Evolutionary conservation across 2,888 invertebrate species (phyloP), one percentile per base, ranked within the genome.

Genomic region (Danaus chrysippus): DNA sequence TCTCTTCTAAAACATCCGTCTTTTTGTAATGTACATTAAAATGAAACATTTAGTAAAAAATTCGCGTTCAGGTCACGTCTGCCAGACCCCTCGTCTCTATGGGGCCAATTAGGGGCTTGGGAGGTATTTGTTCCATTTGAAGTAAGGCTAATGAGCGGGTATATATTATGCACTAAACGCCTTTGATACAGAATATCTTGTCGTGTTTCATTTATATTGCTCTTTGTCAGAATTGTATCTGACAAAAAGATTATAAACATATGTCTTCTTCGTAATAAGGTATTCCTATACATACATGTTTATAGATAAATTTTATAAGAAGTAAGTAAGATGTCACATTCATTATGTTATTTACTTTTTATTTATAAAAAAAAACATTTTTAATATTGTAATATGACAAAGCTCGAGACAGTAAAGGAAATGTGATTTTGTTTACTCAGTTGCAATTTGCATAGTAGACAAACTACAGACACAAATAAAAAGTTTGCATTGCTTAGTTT

Each of bases 101-200:
- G 81, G 83, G 77, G 73, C 83, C 84, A 85, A 85, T 85, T 85
- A 84, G 76, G 72, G 69, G 61, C 60, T 61, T 44, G 60, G 52
- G 46, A 61, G 62, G 60, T 71, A 68, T 70, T 72, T 69, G 67
- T 68, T 68, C 68, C 66, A 64, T 70, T 61, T 58, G 64, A 67
- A 71, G 70, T 72, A 65, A 70, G 70, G 71, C 73, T 80, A 80
- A 81, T 78, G 80, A 78, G 79, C 76, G 69, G 69, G 63, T 67
- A 76, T 78, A 79, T 73, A 77, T 78, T 76, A 81, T 78, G 77
- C 78, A 76, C 58, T 58, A 63, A 57, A 52, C 23, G 59, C 46
- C 42, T 62, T 58, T 59, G 65, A 58, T 64, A 55, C 52, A 52
- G 17, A 15, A 49, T 49, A 17, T 17, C 61, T 42, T 54, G 34